Percentiles rank a stretch among this genome's conserved stretches.
These are phyloP conservation scores for Lissocephala sabroskyi DNA, from an alignment of 2,888 invertebrate species.

Conservation along the genomic window DNA sequence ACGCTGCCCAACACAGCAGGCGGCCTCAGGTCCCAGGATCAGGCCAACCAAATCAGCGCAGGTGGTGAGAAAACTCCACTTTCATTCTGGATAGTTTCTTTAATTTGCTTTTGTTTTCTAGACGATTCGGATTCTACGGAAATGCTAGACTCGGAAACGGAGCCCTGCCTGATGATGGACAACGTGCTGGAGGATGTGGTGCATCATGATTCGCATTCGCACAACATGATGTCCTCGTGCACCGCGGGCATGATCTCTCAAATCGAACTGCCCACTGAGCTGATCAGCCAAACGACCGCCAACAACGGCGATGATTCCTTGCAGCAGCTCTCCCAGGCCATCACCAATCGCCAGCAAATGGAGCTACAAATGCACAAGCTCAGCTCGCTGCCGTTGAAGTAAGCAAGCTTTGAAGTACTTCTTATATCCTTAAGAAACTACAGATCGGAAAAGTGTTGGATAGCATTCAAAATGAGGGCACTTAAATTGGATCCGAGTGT, in stretches of 20 bases:
- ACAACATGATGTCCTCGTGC: constrained; percentile 78
- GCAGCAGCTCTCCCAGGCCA: constrained; percentile 84
- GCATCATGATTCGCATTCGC: constrained; percentile 78
- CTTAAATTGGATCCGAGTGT: background rate
- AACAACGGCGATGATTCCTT: constrained; percentile 77
- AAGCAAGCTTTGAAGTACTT: no score
- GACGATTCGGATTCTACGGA: constrained; percentile 84
- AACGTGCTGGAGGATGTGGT: constrained; percentile 80
- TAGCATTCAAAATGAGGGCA: no score
- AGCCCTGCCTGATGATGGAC: constrained; percentile 86
- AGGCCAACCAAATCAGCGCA: constrained; percentile 6
- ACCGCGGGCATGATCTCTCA: constrained; percentile 75
- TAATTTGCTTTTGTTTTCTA: constrained; percentile 43
- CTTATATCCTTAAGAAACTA: no score
- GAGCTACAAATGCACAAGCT: constrained; percentile 75
- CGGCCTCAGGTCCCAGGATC: constrained; percentile 1
- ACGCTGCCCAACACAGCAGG: constrained; percentile 1
- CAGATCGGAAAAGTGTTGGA: no score
- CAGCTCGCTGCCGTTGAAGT: constrained; percentile 69
- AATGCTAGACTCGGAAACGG: constrained; percentile 86
- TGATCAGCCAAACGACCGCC: constrained; percentile 40
- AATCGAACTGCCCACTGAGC: constrained; percentile 72
- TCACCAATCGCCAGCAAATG: constrained; percentile 80
- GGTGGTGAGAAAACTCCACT: no score
- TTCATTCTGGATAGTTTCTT: no score